Evolutionary conservation across 2,888 invertebrate species (phyloP), one percentile per base, ranked within the genome.

Genomic region (Synanthedon formicaeformis): DNA sequence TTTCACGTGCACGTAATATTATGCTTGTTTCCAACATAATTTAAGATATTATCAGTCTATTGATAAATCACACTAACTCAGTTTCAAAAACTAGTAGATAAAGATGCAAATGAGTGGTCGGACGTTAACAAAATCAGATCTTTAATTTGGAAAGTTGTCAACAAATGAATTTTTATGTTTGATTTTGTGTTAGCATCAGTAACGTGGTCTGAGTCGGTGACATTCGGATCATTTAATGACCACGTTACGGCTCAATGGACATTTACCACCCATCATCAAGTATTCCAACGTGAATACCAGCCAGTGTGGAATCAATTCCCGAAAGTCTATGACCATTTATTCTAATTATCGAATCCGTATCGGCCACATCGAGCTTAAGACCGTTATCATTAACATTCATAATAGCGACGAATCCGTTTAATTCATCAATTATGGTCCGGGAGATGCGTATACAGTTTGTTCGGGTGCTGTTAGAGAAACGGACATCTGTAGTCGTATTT

Each of bases 401-500:
- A 80, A 78, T 78, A 72, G 66, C 67, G 66, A 76, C 68, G 72
- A 73, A 75, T 76, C 65, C 71, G 66, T 75, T 80, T 76, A 77
- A 75, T 83, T 79, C 77, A 83, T 82, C 81, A 81, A 79, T 82
- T 77, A 78, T 80, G 71, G 73, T 72, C 67, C 61, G 62, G 52
- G 60, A 60, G 56, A 54, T 50, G 58, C 57, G 59, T 71, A 72
- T 69, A 69, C 64, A 73, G 69, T 69, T 63, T 61, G 66, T 66
- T 62, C 61, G 63, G 68, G 61, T 66, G 71, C 68, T 66, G 71
- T 70, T 70, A 69, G 60, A 75, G 70, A 66, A 73, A 72, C 66
- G 69, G 75, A 78, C 81, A 79, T 78, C 78, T 79, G 78, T 76
- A 80, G 78, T 77, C 75, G 83, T 85, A 82, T 81, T 81, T 80